These are phyloP conservation scores for Probosciger aterrimus DNA, from an alignment of 2,113 vertebrate genomes.

Conservation along the genomic window DNA sequence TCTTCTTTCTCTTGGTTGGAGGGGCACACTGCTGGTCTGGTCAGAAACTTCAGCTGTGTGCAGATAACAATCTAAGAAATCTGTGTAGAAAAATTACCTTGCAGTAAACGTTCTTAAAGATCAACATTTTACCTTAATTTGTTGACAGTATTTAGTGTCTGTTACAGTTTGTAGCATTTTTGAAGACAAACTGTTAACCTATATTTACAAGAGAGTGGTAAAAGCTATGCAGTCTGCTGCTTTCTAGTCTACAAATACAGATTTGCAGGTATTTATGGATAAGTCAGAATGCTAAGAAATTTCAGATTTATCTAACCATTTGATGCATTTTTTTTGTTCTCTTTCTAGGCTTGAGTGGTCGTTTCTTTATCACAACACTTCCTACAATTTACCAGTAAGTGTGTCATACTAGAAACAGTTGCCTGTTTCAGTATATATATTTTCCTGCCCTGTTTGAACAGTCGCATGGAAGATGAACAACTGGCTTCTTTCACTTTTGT, in stretches of 20 bases:
- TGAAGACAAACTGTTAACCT: not conserved
- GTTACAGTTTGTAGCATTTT: not conserved
- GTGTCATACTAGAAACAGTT: not conserved
- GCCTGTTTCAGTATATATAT: not conserved
- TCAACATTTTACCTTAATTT: not conserved
- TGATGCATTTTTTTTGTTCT: not conserved
- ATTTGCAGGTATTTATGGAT: not conserved
- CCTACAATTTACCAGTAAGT: constrained; percentile 86
- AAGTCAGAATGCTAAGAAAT: not conserved
- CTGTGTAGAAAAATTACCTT: not conserved
- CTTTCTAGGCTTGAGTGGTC: constrained; percentile 83
- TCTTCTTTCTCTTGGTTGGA: not conserved
- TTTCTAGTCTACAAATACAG: not conserved
- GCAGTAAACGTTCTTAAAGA: not conserved
- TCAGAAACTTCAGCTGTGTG: not conserved
- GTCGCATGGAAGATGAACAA: not conserved
- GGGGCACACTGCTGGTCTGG: not conserved
- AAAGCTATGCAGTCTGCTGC: not conserved
- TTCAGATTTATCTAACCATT: not conserved
- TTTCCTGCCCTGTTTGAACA: not conserved
- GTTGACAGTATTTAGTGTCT: not conserved
- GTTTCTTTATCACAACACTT: constrained; percentile 86
- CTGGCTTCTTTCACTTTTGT: not conserved
- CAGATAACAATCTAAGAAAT: not conserved
- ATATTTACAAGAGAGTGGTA: not conserved